Evolutionary conservation across 2,888 invertebrate genomes (phyloP), one percentile per base, ranked within the genome.

Genomic region (Agrochola litura): DNA sequence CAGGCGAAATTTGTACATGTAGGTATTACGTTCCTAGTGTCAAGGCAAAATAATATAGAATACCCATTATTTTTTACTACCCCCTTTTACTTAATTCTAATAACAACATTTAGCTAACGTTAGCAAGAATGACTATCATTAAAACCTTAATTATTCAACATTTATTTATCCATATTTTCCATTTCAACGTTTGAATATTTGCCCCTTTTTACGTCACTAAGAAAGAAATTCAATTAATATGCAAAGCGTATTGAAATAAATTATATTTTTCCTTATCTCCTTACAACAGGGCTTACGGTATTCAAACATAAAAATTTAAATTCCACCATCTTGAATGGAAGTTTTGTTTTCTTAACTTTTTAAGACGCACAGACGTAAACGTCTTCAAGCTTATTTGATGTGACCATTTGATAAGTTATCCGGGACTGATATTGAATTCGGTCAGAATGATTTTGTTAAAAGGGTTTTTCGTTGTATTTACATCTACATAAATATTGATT

Each of bases 161-260:
- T 66, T 77, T 83, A 82, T 82, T 56, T 54, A 54, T 46, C 65
- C 60, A 73, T 73, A 80, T 71, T 76, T 80, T 82, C 70, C 49
- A 82, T 85, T 83, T 74, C 25, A 84, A 76, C 81, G 77, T 82
- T 86, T 86, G 76, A 79, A 83, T 79, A 77, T 79, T 86, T 76
- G 73, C 83, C 87, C 86, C 83, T 85, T 87, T 85, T 84, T 77
- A 83, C 70, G 79, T 83, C 82, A 73, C 76, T 76, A 68, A 74
- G 70, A 87, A 90, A 90, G 63, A 81, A 91, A 89, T 89, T 89
- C 90, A 92, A 93, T 93, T 93, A 93, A 92, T 91, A 93, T 93
- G 93, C 93, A 91, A 92, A 93, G 85, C 86, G 89, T 89, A 91
- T 92, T 92, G 90, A 88, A 91, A 92, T 92, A 89, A 92, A 91